Percentiles rank a stretch among this genome's conserved stretches.
Conservation (phyloP, 1,140 invertebrate species). For the Micrasema minimum region DNA sequence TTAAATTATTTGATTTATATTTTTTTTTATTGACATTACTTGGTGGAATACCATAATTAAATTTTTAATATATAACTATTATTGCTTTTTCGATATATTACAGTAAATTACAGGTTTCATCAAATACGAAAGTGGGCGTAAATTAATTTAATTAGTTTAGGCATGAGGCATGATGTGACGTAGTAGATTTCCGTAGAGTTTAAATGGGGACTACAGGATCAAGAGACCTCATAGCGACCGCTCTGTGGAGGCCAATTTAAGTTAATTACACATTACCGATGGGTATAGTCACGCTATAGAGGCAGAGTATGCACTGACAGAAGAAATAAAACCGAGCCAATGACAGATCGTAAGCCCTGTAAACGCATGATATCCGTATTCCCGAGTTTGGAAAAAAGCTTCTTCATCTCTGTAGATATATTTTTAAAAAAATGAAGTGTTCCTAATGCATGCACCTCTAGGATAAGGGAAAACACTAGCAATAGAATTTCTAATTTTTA, state of each 20-base stretch:
- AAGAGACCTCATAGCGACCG: constrained; percentile 5
- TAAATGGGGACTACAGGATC: constrained; percentile 9
- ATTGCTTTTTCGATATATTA: background rate
- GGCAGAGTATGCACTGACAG: no score
- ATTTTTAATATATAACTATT: no score
- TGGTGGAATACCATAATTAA: background rate
- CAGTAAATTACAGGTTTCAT: background rate
- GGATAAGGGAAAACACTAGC: no score
- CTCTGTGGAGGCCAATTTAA: constrained; percentile 36
- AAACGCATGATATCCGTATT: no score
- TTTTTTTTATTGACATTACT: background rate
- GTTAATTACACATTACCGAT: constrained; percentile 45
- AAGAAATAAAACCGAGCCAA: no score
- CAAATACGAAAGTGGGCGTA: background rate
- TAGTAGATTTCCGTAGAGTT: constrained; percentile 7
- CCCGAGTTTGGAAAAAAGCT: no score
- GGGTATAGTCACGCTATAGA: constrained; percentile 45
- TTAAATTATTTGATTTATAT: background rate
- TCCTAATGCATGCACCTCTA: no score
- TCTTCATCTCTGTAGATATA: no score
- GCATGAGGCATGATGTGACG: constrained; percentile 4
- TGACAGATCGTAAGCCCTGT: no score
- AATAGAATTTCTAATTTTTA: no score
- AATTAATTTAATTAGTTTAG: constrained; percentile 13
- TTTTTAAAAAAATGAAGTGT: no score